Conservation (phyloP, 1,140 invertebrate genomes). For the Micrasema longulum region DNA sequence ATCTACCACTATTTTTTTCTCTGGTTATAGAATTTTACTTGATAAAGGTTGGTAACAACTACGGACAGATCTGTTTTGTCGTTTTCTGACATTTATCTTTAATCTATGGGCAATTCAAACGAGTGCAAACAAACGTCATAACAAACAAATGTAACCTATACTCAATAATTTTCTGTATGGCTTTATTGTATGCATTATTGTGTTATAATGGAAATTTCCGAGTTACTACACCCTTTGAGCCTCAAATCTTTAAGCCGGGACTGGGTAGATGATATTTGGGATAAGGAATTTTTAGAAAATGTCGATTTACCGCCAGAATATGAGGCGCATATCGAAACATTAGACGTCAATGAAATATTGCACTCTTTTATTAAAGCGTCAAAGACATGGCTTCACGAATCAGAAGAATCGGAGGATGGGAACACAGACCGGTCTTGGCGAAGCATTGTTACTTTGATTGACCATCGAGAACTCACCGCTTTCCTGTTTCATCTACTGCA, state of each 20-base stretch:
- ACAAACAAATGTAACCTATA: too few species aligned
- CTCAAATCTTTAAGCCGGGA: slow-evolving; percentile 25
- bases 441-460: slow-evolving; percentile 15
- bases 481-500: slow-evolving; percentile 45
- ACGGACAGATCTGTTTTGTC: too few species aligned
- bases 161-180: too few species aligned
- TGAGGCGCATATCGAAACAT: slow-evolving; percentile 8
- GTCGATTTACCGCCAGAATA: slow-evolving; percentile 38
- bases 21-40: too few species aligned
- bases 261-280: slow-evolving; percentile 47
- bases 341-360: slow-evolving; percentile 14
- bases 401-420: background rate
- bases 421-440: slow-evolving; percentile 37
- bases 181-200: too few species aligned
- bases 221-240: slow-evolving; percentile 15
- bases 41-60: too few species aligned
- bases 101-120: too few species aligned
- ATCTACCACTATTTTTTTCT: too few species aligned
- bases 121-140: too few species aligned
- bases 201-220: slow-evolving; percentile 27
- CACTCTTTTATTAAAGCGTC: slow-evolving; percentile 17
- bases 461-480: slow-evolving; percentile 42
- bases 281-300: slow-evolving; percentile 48
- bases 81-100: too few species aligned
- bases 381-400: slow-evolving; percentile 12